Base-by-base conservation (phyloP, 1,140 invertebrate species). In the Diachasmimorpha longicaudata region DNA sequence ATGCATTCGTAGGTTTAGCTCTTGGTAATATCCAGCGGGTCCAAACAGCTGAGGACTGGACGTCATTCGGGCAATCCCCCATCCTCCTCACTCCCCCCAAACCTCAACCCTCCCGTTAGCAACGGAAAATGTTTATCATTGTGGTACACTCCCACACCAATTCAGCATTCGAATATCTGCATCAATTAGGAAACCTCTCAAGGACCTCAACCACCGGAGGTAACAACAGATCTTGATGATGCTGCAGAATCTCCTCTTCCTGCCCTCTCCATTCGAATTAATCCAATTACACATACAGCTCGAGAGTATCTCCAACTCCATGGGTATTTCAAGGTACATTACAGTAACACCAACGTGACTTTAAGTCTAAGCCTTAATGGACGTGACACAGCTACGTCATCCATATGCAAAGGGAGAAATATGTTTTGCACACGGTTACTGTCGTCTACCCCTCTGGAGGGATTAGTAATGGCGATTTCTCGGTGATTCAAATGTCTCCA, bases 1-100 rank as follows among this genome's bases (percentile, higher is more conserved):
- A 81, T 82, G 81, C 85, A 86, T 86, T 87, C 83, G 75, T 81
- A 76, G 80, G 78, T 82, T 81, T 82, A 84, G 66, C 66, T 21
- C 39, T 11, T 8, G 14, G 16, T 16, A 55, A 71, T 23, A 71
- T 46, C 70, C 44, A 37, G 16, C 9, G 25, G 31, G 13, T 68
- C 31, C 13, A 31, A 68, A 68, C 25, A 31, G 52, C 58, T 31
- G 58, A 21, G 25, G 58, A 67, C 37, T n/a, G 37, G 46, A 63
- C 31, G 23, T 63, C 48, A 63, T 63, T 63, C 23, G 8, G 19
- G 58, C n/a, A 16, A 55, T 14, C 19, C 48, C 19, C 16, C 46
- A 52, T 6, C 16, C 4, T 14, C 13, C 46, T 52, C 48, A 42
- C 9, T 13, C 39, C 13, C 39, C 13, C 2, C 14, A 10, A 52